Conservation (phyloP, 1,140 invertebrate genomes). For the Drosophila pectinifera region DNA sequence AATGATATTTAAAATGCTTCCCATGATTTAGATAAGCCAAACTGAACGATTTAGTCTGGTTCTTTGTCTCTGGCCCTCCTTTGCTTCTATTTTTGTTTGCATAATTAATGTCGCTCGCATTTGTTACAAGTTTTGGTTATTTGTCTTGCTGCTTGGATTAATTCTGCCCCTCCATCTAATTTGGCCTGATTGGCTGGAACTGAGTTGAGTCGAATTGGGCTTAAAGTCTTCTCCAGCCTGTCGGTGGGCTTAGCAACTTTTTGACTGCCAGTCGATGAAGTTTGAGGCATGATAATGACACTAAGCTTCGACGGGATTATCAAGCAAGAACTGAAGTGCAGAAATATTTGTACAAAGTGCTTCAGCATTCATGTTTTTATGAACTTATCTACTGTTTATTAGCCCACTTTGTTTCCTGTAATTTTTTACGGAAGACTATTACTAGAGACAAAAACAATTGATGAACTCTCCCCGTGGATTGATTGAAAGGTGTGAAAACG, state of each 20-base stretch:
- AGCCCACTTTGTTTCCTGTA: background rate
- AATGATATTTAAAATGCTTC: conserved; percentile 73
- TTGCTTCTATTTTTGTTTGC: conserved; percentile 45
- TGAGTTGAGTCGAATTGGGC: conserved; percentile 25
- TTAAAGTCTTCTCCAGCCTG: conserved; percentile 28
- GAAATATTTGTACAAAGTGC: conserved; percentile 4
- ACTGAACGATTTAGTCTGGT: conserved; percentile 67
- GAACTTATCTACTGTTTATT: too few species aligned
- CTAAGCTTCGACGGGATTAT: conserved; percentile 25
- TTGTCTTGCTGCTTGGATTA: conserved; percentile 44
- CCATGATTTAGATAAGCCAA: conserved; percentile 48
- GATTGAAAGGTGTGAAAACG: conserved; percentile 51
- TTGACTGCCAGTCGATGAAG: conserved; percentile 30
- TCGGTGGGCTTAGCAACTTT: conserved; percentile 37
- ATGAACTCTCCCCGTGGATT: background rate
- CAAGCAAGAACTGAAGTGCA: background rate
- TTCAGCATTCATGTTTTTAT: background rate
- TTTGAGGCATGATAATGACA: conserved; percentile 41
- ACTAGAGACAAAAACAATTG: too few species aligned
- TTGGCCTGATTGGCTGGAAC: conserved; percentile 24
- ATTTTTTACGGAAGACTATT: too few species aligned
- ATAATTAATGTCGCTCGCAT: conserved; percentile 75
- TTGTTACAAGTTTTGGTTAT: conserved; percentile 54
- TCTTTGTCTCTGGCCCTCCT: conserved; percentile 12
- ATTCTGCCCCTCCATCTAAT: conserved; percentile 25